Conservation (phyloP, 2,888 invertebrate species). For the Glaucopsyche alexis region DNA sequence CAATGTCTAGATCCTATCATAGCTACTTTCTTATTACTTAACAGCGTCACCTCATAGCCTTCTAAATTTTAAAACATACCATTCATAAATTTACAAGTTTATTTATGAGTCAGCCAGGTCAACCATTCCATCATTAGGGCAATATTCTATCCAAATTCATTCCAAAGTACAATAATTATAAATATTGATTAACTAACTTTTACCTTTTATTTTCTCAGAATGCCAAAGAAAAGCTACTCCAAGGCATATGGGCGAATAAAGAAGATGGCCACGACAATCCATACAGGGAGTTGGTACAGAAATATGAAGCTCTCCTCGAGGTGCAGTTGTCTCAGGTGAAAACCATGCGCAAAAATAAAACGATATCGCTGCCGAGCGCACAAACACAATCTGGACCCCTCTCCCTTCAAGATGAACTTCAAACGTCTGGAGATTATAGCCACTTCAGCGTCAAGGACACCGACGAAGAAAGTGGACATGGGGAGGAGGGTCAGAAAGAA, state of each 20-base stretch:
- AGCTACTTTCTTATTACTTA: neutral
- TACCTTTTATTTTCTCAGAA: neutral
- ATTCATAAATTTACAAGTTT: neutral
- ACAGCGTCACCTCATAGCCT: neutral
- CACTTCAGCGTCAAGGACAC: constrained; percentile 82
- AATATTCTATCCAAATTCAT: constrained; percentile 5
- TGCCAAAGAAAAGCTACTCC: constrained; percentile 74
- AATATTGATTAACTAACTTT: neutral
- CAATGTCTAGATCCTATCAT: neutral
- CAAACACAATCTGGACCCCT: constrained; percentile 67
- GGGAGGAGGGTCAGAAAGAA: constrained; percentile 75
- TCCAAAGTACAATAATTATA: neutral
- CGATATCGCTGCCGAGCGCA: constrained; percentile 48
- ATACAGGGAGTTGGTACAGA: constrained; percentile 89
- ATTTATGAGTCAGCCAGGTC: neutral
- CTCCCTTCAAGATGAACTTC: constrained; percentile 86
- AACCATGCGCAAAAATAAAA: constrained; percentile 70
- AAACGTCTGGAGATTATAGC: constrained; percentile 86
- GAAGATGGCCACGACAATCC: constrained; percentile 82
- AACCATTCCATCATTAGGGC: constrained; percentile 11
- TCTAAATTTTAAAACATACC: neutral
- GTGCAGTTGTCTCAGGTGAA: constrained; percentile 84
- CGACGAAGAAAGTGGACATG: constrained; percentile 83
- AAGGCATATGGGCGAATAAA: constrained; percentile 77
- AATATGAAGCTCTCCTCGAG: constrained; percentile 90